These are phyloP conservation scores for Temnothorax rugatulus DNA, from an alignment of 2,888 invertebrate species.

Conservation along the genomic window DNA sequence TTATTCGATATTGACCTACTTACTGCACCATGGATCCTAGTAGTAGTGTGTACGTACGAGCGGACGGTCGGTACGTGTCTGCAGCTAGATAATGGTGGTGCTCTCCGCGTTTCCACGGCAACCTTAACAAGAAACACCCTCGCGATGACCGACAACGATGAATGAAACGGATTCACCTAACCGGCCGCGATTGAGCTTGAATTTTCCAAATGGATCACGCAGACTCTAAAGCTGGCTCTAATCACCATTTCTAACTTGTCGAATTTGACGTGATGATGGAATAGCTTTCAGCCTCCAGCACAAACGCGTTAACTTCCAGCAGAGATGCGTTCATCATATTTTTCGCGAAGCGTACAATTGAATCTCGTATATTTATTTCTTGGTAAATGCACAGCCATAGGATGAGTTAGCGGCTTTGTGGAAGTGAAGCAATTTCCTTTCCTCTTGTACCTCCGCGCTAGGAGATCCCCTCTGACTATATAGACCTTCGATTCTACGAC, in stretches of 20 bases:
- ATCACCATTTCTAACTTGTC: neutral
- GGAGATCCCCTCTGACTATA: constrained; percentile 24
- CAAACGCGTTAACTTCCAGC: neutral
- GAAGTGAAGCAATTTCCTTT: constrained; percentile 67
- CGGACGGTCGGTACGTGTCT: constrained; percentile 68
- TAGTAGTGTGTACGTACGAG: constrained; percentile 65
- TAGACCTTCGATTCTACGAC: constrained; percentile 57
- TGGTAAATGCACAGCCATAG: neutral
- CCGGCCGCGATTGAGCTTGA: neutral
- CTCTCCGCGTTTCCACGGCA: constrained; percentile 84
- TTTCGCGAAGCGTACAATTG: neutral
- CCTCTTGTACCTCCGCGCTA: constrained; percentile 27
- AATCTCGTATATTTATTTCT: constrained; percentile 4
- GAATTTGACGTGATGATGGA: neutral
- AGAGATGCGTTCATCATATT: neutral
- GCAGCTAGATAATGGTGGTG: constrained; percentile 76
- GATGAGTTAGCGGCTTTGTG: neutral
- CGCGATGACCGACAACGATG: constrained; percentile 77
- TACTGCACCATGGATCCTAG: constrained; percentile 67
- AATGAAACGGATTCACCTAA: constrained; percentile 58
- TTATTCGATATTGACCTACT: constrained; percentile 85
- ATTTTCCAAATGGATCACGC: neutral
- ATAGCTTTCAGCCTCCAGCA: neutral
- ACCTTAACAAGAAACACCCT: constrained; percentile 85
- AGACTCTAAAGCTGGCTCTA: no score